Evolutionary conservation across 2,113 vertebrate genomes (phyloP).

Genomic region (Caloenas nicobarica): DNA sequence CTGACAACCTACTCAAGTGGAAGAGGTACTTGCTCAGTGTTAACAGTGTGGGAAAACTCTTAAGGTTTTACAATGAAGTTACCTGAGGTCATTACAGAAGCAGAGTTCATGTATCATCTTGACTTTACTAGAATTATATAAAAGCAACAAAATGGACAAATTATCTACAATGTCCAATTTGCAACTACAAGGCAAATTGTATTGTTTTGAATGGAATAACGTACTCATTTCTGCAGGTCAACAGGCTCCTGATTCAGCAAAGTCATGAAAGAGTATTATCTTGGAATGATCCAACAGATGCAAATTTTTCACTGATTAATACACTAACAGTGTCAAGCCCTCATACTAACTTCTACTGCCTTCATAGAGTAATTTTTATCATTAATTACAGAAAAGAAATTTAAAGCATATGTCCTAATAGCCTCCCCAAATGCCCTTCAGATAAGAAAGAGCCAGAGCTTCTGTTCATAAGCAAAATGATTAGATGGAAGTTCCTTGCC

Average conservation of each 20-base stretch:
- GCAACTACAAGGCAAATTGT: neutral
- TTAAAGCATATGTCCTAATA: neutral
- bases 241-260: neutral
- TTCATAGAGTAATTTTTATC: neutral
- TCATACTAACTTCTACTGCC: neutral
- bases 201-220: neutral
- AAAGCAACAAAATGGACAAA: neutral
- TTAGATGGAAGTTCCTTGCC: neutral
- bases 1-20: neutral
- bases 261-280: neutral
- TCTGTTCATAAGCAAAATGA: neutral
- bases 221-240: neutral
- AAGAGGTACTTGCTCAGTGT: neutral
- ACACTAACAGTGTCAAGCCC: neutral
- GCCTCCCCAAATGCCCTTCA: neutral
- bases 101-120: neutral
- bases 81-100: neutral
- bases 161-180: neutral
- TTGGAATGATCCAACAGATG: neutral
- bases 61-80: neutral
- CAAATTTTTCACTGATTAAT: neutral
- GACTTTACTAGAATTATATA: neutral
- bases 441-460: neutral
- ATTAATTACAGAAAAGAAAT: neutral
- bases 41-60: neutral